These are phyloP conservation scores for Lepidochrysops patricia DNA, from an alignment of 2,888 invertebrate species.

Conservation along the genomic window DNA sequence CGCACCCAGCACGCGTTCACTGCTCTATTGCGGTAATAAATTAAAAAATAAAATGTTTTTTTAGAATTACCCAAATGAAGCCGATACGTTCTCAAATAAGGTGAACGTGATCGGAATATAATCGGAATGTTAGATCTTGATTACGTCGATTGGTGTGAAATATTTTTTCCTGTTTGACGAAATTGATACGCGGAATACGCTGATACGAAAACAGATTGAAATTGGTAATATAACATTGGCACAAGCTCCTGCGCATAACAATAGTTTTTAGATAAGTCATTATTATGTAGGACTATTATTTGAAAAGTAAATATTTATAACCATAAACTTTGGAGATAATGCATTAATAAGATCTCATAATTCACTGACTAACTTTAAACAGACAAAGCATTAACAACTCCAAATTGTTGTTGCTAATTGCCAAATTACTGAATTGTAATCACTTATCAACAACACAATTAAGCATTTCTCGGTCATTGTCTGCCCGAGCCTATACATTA, in stretches of 20 bases:
- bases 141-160: not conserved
- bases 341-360: too few relatives aligned
- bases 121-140: not conserved
- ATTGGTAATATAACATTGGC: not conserved
- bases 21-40: conserved; percentile 57
- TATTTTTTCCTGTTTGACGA: not conserved
- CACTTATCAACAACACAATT: not conserved
- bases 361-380: too few relatives aligned
- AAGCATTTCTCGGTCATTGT: not conserved
- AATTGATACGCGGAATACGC: not conserved
- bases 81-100: not conserved
- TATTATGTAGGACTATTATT: too few relatives aligned
- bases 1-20: conserved; percentile 63
- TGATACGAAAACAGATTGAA: not conserved
- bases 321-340: too few relatives aligned
- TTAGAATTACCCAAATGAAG: not conserved
- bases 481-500: not conserved
- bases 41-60: conserved; percentile 66
- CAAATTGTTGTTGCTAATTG: too few relatives aligned
- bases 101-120: not conserved
- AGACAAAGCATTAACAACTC: too few relatives aligned
- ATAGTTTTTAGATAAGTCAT: too few relatives aligned
- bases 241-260: not conserved
- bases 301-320: too few relatives aligned
- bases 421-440: too few relatives aligned